Percentiles rank a stretch among this genome's conserved stretches.
phyloP scores from a whole-genome alignment of 2,113 vertebrate species.

The Pachyramphus minor region DNA sequence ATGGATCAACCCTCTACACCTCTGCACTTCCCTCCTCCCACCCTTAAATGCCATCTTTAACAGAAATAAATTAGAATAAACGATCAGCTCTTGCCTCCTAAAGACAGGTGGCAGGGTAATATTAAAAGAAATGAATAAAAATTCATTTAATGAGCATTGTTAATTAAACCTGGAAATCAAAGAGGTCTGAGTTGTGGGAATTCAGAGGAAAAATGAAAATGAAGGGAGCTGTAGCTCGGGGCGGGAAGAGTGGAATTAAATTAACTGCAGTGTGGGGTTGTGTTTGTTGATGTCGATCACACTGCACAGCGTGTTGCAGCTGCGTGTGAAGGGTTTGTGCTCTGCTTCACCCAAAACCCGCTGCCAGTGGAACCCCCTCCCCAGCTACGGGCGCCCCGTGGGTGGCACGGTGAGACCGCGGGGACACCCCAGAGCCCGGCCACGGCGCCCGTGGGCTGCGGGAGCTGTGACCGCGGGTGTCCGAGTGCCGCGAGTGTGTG shows the following conservation, averaged over 20 bases:
- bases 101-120: constrained; percentile 73
- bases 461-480: not conserved
- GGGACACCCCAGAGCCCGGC: not conserved
- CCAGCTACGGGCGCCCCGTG: not conserved
- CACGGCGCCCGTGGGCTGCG: not conserved
- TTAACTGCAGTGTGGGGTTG: constrained; percentile 58
- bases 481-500: not conserved
- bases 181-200: constrained; percentile 75
- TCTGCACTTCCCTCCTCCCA: not conserved
- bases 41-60: constrained; percentile 56
- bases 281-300: constrained; percentile 63
- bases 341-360: not conserved
- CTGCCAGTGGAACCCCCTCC: not conserved
- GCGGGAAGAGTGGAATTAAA: constrained; percentile 69
- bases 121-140: constrained; percentile 76
- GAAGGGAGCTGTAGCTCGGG: constrained; percentile 68
- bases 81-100: constrained; percentile 55
- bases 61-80: constrained; percentile 71
- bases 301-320: not conserved
- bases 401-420: constrained; percentile 74
- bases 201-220: constrained; percentile 73
- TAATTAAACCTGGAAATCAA: constrained; percentile 79
- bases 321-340: not conserved
- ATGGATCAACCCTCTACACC: not conserved
- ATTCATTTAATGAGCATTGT: constrained; percentile 76